Percentiles rank a stretch among this genome's conserved stretches.
These are phyloP conservation scores for Trididemnum nubilum DNA, from an alignment of 23 tunicate genomes.

Conservation along the genomic window DNA sequence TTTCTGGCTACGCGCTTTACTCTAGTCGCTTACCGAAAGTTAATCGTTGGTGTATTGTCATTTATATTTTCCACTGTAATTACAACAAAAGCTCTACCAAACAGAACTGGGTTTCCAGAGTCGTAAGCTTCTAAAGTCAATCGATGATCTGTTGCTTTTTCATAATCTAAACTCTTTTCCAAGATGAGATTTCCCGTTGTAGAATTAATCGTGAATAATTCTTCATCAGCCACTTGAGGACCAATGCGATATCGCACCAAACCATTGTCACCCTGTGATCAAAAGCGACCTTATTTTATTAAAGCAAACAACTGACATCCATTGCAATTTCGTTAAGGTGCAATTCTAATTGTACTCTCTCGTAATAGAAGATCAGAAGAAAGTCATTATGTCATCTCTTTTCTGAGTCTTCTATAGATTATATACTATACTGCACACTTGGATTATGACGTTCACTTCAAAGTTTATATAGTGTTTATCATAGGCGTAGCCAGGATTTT, in stretches of 20 bases:
- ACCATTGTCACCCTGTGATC: slow-evolving; percentile 67
- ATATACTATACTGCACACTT: too few species aligned
- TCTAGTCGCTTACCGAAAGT: slow-evolving; percentile 40
- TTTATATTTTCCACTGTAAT: slow-evolving; percentile 56
- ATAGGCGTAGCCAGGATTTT: too few species aligned
- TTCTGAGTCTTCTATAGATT: too few species aligned
- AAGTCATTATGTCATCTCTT: too few species aligned
- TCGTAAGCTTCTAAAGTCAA: slow-evolving; percentile 70
- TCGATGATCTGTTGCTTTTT: slow-evolving; percentile 33
- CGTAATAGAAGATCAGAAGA: background rate
- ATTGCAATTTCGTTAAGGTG: background rate
- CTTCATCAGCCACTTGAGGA: slow-evolving; percentile 10
- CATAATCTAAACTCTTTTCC: slow-evolving; percentile 48
- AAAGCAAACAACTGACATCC: background rate
- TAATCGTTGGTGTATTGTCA: slow-evolving; percentile 51
- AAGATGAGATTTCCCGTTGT: slow-evolving; percentile 61
- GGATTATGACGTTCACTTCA: too few species aligned
- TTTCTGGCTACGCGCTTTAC: too few species aligned
- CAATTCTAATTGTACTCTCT: background rate
- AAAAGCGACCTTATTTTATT: background rate
- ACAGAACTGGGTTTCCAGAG: slow-evolving; percentile 62
- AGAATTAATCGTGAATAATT: slow-evolving; percentile 43
- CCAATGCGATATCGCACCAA: slow-evolving; percentile 48
- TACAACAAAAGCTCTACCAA: slow-evolving; percentile 58
- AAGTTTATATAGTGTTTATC: too few species aligned